phyloP scores from a whole-genome alignment of 1,140 invertebrate species.

The Drosophila mojavensis region DNA sequence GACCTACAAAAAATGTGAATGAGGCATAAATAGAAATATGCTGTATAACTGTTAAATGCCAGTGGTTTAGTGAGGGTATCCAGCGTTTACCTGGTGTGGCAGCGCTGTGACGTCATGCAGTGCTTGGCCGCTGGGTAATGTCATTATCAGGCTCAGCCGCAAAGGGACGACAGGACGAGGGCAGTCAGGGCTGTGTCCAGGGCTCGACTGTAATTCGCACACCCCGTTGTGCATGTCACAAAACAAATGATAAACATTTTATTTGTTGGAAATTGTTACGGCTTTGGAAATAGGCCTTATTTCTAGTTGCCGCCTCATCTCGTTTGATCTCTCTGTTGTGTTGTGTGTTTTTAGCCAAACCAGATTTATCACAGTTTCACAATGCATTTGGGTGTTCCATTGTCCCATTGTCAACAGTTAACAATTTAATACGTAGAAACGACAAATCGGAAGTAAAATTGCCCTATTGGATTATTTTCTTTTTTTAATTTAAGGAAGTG shows the following conservation, averaged over 20 bases:
- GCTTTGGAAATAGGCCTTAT: conserved; percentile 47
- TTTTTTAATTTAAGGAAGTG: conserved; percentile 15
- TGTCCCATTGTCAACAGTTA: conserved; percentile 50
- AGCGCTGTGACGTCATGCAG: conserved; percentile 61
- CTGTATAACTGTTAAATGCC: conserved; percentile 44
- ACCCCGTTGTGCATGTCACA: conserved; percentile 54
- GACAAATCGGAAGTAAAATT: conserved; percentile 66
- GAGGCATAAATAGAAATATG: conserved; percentile 38
- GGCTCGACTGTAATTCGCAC: conserved; percentile 43
- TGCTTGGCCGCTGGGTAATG: conserved; percentile 57
- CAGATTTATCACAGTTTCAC: conserved; percentile 65
- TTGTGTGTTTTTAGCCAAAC: conserved; percentile 23
- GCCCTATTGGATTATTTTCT: conserved; percentile 34
- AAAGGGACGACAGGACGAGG: conserved; percentile 38
- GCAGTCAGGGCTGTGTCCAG: conserved; percentile 7
- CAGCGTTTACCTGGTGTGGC: conserved; percentile 35
- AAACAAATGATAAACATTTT: conserved; percentile 78
- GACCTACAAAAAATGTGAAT: conserved; percentile 50
- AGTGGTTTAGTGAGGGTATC: conserved; percentile 12
- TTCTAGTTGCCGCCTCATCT: conserved; percentile 28
- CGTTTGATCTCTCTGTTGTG: conserved; percentile 66
- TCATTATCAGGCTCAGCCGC: conserved; percentile 76
- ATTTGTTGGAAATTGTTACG: conserved; percentile 59
- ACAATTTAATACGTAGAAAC: conserved; percentile 71
- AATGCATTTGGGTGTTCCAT: conserved; percentile 75